Conservation (phyloP, 2,797 vertebrate genomes). For the Coregonus suidteri region DNA sequence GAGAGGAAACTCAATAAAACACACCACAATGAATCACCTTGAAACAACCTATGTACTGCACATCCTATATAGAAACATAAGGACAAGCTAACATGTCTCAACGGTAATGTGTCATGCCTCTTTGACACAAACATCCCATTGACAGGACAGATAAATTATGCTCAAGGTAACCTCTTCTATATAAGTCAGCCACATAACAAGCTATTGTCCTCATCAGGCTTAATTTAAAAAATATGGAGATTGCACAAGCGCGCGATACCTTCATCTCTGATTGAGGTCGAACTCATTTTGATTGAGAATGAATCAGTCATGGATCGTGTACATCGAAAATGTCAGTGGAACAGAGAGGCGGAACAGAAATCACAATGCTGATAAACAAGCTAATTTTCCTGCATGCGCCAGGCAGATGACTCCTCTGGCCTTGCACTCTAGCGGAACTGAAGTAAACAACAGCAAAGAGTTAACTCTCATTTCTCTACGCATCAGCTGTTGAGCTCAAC, state of each 20-base stretch:
- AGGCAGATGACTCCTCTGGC: constrained; percentile 66
- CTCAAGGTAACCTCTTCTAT: constrained; percentile 72
- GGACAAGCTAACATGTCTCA: constrained; percentile 43
- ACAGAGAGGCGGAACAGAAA: constrained; percentile 59
- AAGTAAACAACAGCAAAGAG: constrained; percentile 70
- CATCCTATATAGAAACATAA: constrained; percentile 35
- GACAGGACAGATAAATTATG: constrained; percentile 62
- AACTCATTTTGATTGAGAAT: constrained; percentile 64
- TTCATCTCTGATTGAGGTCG: constrained; percentile 57
- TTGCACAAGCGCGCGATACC: constrained; percentile 39
- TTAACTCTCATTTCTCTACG: constrained; percentile 51
- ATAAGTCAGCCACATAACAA: constrained; percentile 48
- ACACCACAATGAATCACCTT: constrained; percentile 59
- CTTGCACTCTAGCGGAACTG: constrained; percentile 66
- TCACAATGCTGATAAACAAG: constrained; percentile 78
- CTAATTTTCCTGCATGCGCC: constrained; percentile 66
- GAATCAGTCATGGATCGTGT: constrained; percentile 80
- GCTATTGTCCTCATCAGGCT: constrained; percentile 65
- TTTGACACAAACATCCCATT: constrained; percentile 59
- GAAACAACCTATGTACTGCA: constrained; percentile 48
- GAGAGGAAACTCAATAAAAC: constrained; percentile 26
- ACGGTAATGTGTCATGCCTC: constrained; percentile 61
- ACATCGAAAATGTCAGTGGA: constrained; percentile 73
- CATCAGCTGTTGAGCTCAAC: constrained; percentile 66
- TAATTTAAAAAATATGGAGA: constrained; percentile 70